Conservation (phyloP, 2,113 vertebrate species). For the Microcebus ravelobensis region DNA sequence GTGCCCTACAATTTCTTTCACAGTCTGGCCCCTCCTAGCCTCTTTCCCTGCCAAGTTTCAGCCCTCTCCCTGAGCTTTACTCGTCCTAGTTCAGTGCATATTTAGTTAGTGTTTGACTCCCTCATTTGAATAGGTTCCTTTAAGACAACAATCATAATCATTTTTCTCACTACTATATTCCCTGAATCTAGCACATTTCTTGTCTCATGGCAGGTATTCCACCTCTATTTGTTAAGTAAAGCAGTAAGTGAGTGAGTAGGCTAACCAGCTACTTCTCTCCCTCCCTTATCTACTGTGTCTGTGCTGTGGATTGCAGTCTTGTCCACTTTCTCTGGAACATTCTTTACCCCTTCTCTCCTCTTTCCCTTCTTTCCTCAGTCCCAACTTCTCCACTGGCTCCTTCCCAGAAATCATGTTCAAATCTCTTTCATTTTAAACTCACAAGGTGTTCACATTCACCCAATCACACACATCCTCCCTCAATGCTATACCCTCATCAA, state of each 20-base stretch:
- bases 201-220: background rate
- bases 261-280: no score
- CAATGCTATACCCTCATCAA: fast-evolving
- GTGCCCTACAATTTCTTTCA: background rate
- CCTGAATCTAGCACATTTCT: background rate
- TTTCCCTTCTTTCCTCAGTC: background rate
- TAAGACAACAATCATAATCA: background rate
- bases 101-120: background rate
- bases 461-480: background rate
- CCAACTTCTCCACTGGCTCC: background rate
- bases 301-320: fast-evolving
- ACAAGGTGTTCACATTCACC: background rate
- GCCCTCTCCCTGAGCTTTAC: no score
- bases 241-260: background rate
- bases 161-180: background rate
- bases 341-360: background rate
- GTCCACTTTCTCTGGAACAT: background rate
- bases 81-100: no score
- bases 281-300: background rate
- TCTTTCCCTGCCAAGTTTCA: background rate
- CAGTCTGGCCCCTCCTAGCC: background rate
- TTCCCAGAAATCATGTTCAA: background rate
- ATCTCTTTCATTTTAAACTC: background rate
- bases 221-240: background rate
- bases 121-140: background rate